Conservation (phyloP, 2,888 invertebrate genomes). For the Chrysolina americana region DNA sequence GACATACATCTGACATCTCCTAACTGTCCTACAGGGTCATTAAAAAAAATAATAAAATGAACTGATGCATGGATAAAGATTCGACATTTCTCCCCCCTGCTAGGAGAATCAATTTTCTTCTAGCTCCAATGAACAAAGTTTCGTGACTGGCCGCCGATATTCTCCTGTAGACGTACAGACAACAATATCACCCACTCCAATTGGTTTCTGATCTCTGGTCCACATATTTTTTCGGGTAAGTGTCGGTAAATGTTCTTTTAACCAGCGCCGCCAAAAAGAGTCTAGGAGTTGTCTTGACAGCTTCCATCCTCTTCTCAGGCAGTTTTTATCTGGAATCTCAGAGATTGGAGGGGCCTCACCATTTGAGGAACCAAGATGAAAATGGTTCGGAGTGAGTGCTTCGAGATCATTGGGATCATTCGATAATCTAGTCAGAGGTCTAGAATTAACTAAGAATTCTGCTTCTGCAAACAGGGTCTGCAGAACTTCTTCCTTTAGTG, state of each 20-base stretch:
- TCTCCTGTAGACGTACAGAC: too few relatives aligned
- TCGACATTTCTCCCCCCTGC: too few relatives aligned
- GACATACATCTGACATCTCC: too few relatives aligned
- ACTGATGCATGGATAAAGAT: too few relatives aligned
- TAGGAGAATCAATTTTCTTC: too few relatives aligned
- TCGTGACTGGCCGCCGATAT: too few relatives aligned
- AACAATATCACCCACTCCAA: neutral
- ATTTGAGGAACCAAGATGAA: neutral
- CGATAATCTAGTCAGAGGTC: neutral
- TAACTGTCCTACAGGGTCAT: too few relatives aligned
- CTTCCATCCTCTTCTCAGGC: neutral
- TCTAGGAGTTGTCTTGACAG: neutral
- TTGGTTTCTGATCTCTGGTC: neutral
- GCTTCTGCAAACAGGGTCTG: neutral
- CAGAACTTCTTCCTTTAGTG: neutral
- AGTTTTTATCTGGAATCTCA: neutral
- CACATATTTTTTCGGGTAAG: neutral
- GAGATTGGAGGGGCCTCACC: neutral
- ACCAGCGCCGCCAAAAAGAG: neutral
- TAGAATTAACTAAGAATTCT: neutral
- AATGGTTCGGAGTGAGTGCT: neutral
- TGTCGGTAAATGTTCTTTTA: neutral
- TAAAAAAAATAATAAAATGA: too few relatives aligned
- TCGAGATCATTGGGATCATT: neutral
- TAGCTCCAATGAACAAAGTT: too few relatives aligned